Base-by-base conservation (phyloP, 2,888 invertebrate genomes). In the Pomacea canaliculata region DNA sequence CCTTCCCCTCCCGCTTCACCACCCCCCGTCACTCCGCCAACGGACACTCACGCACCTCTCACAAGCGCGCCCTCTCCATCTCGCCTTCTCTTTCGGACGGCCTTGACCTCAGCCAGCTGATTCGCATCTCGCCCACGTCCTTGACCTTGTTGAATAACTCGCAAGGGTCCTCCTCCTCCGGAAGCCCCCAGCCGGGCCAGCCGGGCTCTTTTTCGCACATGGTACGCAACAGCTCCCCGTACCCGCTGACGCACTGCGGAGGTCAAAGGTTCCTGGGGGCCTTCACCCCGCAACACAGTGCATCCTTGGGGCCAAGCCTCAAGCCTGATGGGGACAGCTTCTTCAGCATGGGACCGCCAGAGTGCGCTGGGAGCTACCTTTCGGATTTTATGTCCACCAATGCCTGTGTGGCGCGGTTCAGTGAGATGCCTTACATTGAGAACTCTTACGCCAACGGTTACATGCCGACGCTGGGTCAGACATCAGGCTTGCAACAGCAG, bases 91-190 rank as follows among this genome's bases (percentile, higher is more conserved):
- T 88, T 27, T 87, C 87, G 59, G 88, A 88, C 69, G 89, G 89
- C 27, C 77, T 91, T 56, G 92, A 92, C 80, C 83, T 92, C 71
- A 89, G 89, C 76, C 85, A 87, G 59, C 84, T 92, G 66, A 91
- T 92, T 73, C 84, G 92, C 51, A 87, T 88, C 67, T 91, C 92
- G 2, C 91, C 92, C 27, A 91, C 91, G 5, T 91, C 91, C 23
- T 85, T 92, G 73, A 84, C 86, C 12, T 83, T 85, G 76, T 85
- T 86, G 68, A 86, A 85, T 76, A 85, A 87, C 27, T 86, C 87
- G 0, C 79, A 84, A 66, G 86, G 88, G 65, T 85, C 89, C 8
- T 84, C 88, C 19, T 82, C 87, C 48, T 87, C 85, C 72, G 85
- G 83, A 7, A 87, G 88, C 19, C 88, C 87, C 9, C 86, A 85